phyloP scores from a whole-genome alignment of 2,797 vertebrate genomes.

The Lepidocolaptes lacrymiger region DNA sequence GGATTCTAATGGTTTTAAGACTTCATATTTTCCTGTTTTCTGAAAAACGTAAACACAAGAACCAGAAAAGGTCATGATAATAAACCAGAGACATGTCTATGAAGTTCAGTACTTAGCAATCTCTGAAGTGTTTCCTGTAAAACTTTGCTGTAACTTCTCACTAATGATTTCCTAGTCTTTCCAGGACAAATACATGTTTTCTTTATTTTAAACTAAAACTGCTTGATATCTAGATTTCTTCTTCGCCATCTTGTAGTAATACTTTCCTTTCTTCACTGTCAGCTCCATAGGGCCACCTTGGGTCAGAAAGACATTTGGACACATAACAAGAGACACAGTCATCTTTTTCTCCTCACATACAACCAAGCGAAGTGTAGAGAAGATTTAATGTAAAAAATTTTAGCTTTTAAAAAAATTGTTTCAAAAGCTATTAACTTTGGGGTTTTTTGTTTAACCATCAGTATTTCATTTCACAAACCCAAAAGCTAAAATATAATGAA shows the following conservation, averaged over 20 bases:
- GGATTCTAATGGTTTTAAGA: not conserved
- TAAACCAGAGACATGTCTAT: not conserved
- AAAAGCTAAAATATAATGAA: not conserved
- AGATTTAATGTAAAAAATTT: not conserved
- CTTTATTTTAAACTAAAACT: not conserved
- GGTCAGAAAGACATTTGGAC: not conserved
- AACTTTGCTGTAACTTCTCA: not conserved
- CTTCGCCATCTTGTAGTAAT: not conserved
- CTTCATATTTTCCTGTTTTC: constrained; percentile 31
- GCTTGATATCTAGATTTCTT: not conserved
- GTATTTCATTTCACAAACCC: not conserved
- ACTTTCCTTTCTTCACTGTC: not conserved
- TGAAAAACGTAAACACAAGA: constrained; percentile 18
- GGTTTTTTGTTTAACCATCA: not conserved
- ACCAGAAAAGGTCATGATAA: not conserved
- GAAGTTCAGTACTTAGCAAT: not conserved
- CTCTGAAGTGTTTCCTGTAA: not conserved
- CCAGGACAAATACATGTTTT: not conserved
- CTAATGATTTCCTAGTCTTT: not conserved
- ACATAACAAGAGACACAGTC: not conserved
- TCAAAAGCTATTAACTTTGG: not conserved
- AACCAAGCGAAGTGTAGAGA: not conserved
- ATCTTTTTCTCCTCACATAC: not conserved
- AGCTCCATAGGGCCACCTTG: not conserved
- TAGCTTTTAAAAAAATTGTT: not conserved